phyloP scores from a whole-genome alignment of 2,797 vertebrate genomes.

The Mus spretus region DNA sequence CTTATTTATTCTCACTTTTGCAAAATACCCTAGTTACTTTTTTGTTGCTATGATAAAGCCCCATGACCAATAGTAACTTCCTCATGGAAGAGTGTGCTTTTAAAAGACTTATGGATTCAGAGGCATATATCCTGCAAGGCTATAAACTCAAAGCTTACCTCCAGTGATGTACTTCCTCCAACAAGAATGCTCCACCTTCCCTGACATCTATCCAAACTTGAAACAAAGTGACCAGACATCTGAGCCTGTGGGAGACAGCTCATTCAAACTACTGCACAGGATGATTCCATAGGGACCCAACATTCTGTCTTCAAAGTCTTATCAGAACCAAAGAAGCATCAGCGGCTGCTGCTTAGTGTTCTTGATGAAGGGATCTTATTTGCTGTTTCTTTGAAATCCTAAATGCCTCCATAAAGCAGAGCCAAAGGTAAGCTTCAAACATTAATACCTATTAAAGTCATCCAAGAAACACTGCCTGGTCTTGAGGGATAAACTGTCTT shows the following conservation, averaged over 20 bases:
- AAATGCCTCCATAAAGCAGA: slow-evolving; percentile 13
- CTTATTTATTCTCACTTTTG: slow-evolving; percentile 40
- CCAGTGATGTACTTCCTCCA: background rate
- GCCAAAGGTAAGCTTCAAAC: background rate
- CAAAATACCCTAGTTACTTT: background rate
- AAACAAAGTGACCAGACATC: background rate
- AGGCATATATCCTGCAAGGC: too few species aligned
- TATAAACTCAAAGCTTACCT: background rate
- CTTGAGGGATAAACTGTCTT: background rate
- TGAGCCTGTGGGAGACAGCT: background rate
- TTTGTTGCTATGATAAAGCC: background rate
- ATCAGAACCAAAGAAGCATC: background rate
- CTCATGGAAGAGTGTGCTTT: too few species aligned
- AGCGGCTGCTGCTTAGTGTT: background rate
- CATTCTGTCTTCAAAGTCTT: background rate
- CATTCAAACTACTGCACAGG: too few species aligned
- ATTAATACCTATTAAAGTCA: slow-evolving; percentile 15
- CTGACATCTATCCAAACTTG: background rate
- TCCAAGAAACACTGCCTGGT: background rate
- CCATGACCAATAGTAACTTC: background rate
- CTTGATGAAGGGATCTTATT: background rate
- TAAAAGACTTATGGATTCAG: background rate
- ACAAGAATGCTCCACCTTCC: background rate
- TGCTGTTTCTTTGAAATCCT: slow-evolving; percentile 46
- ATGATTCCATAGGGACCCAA: background rate